Evolutionary conservation across 2,113 vertebrate species (phyloP).

Genomic region (Mesitornis unicolor): DNA sequence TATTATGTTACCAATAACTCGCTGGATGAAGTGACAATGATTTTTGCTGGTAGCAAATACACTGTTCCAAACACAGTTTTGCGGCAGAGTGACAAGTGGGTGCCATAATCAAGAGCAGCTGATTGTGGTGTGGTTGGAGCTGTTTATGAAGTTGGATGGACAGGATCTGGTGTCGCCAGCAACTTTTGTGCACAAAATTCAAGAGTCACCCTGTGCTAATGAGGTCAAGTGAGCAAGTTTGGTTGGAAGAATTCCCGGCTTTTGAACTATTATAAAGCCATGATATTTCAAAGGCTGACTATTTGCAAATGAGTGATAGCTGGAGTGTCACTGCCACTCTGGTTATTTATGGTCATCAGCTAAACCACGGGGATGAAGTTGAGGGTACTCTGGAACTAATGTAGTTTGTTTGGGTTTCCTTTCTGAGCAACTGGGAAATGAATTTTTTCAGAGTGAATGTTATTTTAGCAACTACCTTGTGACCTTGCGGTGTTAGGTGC

Average conservation of each 20-base stretch:
- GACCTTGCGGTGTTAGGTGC: not conserved
- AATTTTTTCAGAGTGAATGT: conserved; percentile 11
- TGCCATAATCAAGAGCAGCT: not conserved
- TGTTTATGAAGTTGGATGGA: not conserved
- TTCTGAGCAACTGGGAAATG: not conserved
- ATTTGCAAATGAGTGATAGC: conserved; percentile 20
- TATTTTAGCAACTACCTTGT: not conserved
- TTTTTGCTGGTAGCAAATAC: not conserved
- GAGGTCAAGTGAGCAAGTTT: not conserved
- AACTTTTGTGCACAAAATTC: not conserved
- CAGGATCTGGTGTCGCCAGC: not conserved
- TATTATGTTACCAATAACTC: not conserved
- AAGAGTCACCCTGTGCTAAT: not conserved
- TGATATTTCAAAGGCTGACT: conserved; percentile 8
- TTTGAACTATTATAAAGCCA: conserved; percentile 14
- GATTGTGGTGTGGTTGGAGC: not conserved
- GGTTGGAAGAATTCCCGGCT: conserved; percentile 4
- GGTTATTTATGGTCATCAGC: not conserved
- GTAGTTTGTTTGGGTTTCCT: not conserved
- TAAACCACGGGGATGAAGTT: conserved; percentile 18
- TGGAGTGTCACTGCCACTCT: not conserved
- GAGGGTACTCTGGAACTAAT: not conserved
- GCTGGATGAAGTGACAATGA: not conserved
- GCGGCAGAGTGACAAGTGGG: not conserved
- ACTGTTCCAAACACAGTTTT: not conserved